A percentile compares a stretch with the other conserved stretches of the same genome.
These are phyloP conservation scores for Luperina nickerlii DNA, from an alignment of 2,888 invertebrate genomes.

Conservation along the genomic window DNA sequence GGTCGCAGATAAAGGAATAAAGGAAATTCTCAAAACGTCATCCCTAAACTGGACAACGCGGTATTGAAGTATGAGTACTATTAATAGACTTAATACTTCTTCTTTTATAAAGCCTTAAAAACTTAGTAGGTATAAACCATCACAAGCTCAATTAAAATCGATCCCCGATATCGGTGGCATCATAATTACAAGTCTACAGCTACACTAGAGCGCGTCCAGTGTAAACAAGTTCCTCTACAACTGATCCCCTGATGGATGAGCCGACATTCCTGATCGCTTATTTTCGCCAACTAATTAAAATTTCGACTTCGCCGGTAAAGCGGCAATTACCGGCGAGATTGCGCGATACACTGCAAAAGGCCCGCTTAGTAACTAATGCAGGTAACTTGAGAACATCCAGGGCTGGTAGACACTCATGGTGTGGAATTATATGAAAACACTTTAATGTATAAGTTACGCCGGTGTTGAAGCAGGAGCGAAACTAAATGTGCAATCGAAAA, in stretches of 20 bases:
- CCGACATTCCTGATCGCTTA: slow-evolving; percentile 40
- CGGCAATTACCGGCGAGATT: slow-evolving; percentile 73
- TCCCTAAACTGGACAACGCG: not conserved
- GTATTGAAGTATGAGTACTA: slow-evolving; percentile 8
- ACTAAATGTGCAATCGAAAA: too few relatives aligned
- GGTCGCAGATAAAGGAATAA: too few relatives aligned
- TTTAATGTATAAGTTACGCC: not conserved
- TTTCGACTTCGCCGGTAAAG: slow-evolving; percentile 73
- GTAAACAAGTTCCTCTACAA: slow-evolving; percentile 61
- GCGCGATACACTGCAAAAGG: slow-evolving; percentile 69
- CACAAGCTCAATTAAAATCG: slow-evolving; percentile 50
- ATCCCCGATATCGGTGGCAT: slow-evolving; percentile 50
- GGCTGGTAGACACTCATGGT: slow-evolving; percentile 55
- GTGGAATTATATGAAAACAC: slow-evolving; percentile 5
- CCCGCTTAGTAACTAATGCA: slow-evolving; percentile 68
- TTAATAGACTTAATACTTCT: not conserved
- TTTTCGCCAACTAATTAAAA: slow-evolving; percentile 77
- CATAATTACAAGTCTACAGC: slow-evolving; percentile 46
- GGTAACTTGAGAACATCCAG: slow-evolving; percentile 59
- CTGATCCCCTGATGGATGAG: slow-evolving; percentile 66
- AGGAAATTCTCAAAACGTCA: not conserved
- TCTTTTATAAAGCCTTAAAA: not conserved
- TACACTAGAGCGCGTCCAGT: slow-evolving; percentile 45
- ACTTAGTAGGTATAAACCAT: slow-evolving; percentile 32
- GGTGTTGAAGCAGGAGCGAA: not conserved